phyloP scores from a whole-genome alignment of 2,888 invertebrate species.

The Watsonalla binaria region DNA sequence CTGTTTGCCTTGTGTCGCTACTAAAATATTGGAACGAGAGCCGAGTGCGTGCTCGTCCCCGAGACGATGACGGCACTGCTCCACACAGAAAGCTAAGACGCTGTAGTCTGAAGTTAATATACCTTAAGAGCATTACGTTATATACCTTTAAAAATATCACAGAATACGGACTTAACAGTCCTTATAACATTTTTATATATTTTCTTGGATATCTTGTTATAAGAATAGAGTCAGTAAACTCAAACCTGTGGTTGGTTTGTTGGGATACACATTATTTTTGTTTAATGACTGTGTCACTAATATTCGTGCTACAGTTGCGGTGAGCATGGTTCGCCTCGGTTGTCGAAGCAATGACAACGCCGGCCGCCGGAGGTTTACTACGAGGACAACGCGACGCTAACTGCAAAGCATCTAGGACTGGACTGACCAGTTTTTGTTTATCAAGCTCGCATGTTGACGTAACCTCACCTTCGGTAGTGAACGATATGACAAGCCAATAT shows the following conservation, averaged over 20 bases:
- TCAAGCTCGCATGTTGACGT: conserved; percentile 22
- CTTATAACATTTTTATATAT: too few species aligned
- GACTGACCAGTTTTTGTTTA: conserved; percentile 36
- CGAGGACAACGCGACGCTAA: conserved; percentile 37
- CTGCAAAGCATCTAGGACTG: conserved; percentile 46
- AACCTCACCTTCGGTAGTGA: conserved; percentile 43
- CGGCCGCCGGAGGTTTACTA: conserved; percentile 47
- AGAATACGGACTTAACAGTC: too few species aligned
- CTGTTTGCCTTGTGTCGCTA: conserved; percentile 72
- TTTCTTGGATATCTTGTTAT: too few species aligned
- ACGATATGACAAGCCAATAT: conserved; percentile 40
- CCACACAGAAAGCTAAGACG: conserved; percentile 33
- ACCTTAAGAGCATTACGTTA: neutral
- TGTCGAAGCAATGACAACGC: conserved; percentile 13
- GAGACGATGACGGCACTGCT: conserved; percentile 34
- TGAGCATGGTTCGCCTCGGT: conserved; percentile 45
- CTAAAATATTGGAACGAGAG: conserved; percentile 75
- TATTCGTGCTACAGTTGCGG: conserved; percentile 52
- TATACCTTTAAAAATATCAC: too few species aligned
- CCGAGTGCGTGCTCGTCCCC: conserved; percentile 59
- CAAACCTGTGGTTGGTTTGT: too few species aligned
- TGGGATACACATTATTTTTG: conserved; percentile 33
- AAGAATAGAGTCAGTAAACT: too few species aligned
- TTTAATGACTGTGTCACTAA: conserved; percentile 39
- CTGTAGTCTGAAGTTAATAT: neutral